Base-by-base conservation (phyloP, 2,797 vertebrate genomes). In the Chaetodon trifasciatus region DNA sequence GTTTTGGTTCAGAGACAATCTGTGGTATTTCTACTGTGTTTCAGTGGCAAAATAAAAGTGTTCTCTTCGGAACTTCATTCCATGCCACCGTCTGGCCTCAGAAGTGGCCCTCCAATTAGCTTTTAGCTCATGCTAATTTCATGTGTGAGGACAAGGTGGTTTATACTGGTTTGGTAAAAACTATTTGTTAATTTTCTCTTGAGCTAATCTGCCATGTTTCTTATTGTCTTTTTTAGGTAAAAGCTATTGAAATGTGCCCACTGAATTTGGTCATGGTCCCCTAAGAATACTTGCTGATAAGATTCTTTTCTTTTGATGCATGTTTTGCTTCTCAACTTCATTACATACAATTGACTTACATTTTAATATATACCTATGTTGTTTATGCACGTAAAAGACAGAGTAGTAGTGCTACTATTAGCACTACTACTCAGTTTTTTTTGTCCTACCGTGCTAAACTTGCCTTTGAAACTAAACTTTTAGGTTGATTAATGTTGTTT, bases 1-100 rank as follows among this genome's bases (percentile, higher is more conserved):
- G 76, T 72, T 87, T 63, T 24, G 67, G 67, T 76, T 87, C 78
- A 12, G 10, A 39, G 44, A 68, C 50, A 75, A 52, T 4, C 15
- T 12, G 17, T 13, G 28, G 7, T 0, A 8, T n/a, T 28, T 2
- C 40, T 37, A 52, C 40, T 37, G 52, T 12, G 28, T 61, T 3
- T 42, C 10, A 6, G 55, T 32, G 44, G 5, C 50, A 50, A 10
- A 50, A 50, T 50, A 46, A 46, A 46, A 46, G 44, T 6, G 44
- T 15, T 15, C 44, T 32, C 3, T 32, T 32, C 4, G 28, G 28
- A 32, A 32, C 28, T 32, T 32, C 28, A 5, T 17, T 46, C 40
- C 11, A 11, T 8, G 12, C 16, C 39, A 42, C 4, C 8, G 8
- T 63, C 61, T 63, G 13, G 23, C 40, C 23, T 16, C n/a, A 23